Evolutionary conservation across 2,888 invertebrate genomes (phyloP).

Genomic region (Caenorhabditis doughertyi): DNA sequence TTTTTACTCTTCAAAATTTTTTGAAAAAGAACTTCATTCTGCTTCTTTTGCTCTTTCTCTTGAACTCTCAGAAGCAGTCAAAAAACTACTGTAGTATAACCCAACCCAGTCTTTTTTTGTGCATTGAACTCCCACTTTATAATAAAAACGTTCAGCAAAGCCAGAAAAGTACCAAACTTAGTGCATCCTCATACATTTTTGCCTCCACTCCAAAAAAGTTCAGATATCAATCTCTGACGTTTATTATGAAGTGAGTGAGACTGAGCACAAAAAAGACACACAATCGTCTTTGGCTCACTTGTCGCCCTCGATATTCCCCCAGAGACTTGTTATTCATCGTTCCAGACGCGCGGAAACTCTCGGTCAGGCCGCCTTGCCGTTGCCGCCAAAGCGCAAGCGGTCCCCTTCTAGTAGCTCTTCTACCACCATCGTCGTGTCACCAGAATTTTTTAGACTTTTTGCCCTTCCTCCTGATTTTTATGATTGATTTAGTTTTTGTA

Average conservation of each 20-base stretch:
- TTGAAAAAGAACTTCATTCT: too few species aligned
- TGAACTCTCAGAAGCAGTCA: background rate
- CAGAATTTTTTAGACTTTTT: slow-evolving; percentile 9
- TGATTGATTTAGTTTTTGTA: slow-evolving; percentile 48
- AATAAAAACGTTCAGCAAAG: slow-evolving; percentile 3
- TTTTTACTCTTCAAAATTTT: background rate
- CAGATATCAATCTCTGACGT: slow-evolving; percentile 68
- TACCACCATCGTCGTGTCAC: slow-evolving; percentile 35
- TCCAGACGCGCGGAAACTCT: slow-evolving; percentile 63
- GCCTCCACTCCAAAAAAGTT: slow-evolving; percentile 39
- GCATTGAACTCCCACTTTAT: background rate
- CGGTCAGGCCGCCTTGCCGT: slow-evolving; percentile 38
- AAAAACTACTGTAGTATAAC: too few species aligned
- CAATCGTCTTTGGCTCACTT: slow-evolving; percentile 63
- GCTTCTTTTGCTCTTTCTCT: too few species aligned
- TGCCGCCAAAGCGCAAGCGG: slow-evolving; percentile 50
- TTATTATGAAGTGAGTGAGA: slow-evolving; percentile 66
- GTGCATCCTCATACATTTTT: slow-evolving; percentile 21
- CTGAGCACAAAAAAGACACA: slow-evolving; percentile 62
- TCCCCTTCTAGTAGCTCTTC: slow-evolving; percentile 20
- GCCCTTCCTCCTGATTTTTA: slow-evolving; percentile 29
- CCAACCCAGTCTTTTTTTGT: background rate
- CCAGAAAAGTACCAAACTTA: slow-evolving; percentile 13
- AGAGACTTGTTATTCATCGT: slow-evolving; percentile 69
- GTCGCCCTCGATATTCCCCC: slow-evolving; percentile 65